These are phyloP conservation scores for Clupea harengus DNA, from an alignment of 2,113 vertebrate species.

Conservation along the genomic window DNA sequence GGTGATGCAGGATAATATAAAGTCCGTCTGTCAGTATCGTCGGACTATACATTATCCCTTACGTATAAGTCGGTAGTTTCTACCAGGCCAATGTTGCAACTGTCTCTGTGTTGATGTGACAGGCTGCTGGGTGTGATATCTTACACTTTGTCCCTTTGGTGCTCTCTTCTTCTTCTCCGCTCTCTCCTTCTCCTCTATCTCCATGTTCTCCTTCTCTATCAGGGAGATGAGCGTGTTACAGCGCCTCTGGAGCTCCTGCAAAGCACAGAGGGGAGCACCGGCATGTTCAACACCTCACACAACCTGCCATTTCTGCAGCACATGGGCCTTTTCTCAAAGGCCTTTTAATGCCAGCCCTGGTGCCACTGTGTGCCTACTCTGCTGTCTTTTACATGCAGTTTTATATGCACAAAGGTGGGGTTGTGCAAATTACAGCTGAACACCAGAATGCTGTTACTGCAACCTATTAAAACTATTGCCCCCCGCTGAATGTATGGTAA, in stretches of 20 bases:
- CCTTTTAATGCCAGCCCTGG: background rate
- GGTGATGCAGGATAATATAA: too few species aligned
- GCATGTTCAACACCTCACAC: background rate
- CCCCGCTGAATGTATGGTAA: too few species aligned
- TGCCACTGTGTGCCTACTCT: background rate
- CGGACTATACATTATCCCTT: too few species aligned
- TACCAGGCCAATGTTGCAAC: too few species aligned
- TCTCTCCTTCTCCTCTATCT: conserved; percentile 88
- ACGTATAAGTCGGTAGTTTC: too few species aligned
- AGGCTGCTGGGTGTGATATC: conserved; percentile 38
- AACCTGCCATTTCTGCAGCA: conserved; percentile 2
- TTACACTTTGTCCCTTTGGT: conserved; percentile 79
- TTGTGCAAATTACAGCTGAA: too few species aligned
- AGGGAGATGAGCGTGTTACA: conserved; percentile 89
- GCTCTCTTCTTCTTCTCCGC: conserved; percentile 86
- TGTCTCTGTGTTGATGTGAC: too few species aligned
- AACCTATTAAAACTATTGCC: background rate
- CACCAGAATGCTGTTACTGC: background rate
- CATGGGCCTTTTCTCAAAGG: background rate
- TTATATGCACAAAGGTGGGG: too few species aligned
- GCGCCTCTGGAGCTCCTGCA: conserved; percentile 85
- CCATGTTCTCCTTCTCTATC: conserved; percentile 90
- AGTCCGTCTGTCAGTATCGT: too few species aligned
- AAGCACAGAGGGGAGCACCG: background rate
- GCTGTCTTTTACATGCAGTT: background rate